phyloP scores from a whole-genome alignment of 2,888 invertebrate species.

The Chloroclystis v-ata region DNA sequence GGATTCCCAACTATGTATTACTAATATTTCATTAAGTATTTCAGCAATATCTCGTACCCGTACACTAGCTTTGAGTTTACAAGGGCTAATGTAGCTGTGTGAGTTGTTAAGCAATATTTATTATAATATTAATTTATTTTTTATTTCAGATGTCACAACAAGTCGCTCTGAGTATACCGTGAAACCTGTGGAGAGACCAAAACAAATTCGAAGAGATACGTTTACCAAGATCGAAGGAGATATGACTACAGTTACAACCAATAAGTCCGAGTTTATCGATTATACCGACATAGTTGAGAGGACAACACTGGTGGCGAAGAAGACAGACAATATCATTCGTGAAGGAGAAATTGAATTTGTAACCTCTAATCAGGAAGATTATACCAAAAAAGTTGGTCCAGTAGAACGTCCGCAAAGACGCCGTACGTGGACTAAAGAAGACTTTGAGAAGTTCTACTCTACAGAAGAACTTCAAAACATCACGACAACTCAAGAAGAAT shows the following conservation, averaged over 20 bases:
- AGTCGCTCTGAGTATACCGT: constrained; percentile 83
- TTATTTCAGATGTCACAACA: constrained; percentile 82
- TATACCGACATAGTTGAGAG: constrained; percentile 78
- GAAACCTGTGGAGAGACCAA: constrained; percentile 81
- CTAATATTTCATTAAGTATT: too few relatives aligned
- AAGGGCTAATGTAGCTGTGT: too few relatives aligned
- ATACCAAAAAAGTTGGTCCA: constrained; percentile 76
- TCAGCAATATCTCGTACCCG: too few relatives aligned
- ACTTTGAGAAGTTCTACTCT: constrained; percentile 83
- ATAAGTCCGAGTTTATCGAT: constrained; percentile 81
- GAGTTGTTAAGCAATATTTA: too few relatives aligned
- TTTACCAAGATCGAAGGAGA: constrained; percentile 88
- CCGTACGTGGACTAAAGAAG: constrained; percentile 85
- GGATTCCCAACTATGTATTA: too few relatives aligned
- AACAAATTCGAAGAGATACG: constrained; percentile 83
- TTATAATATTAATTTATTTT: too few relatives aligned
- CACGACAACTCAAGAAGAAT: constrained; percentile 84
- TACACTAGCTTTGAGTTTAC: too few relatives aligned
- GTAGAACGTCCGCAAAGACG: constrained; percentile 80
- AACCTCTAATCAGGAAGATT: constrained; percentile 81
- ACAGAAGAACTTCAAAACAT: constrained; percentile 74
- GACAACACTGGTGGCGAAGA: constrained; percentile 77
- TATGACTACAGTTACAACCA: constrained; percentile 83
- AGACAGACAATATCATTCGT: constrained; percentile 81
- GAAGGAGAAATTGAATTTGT: constrained; percentile 84